Base-by-base conservation (phyloP, 2,888 invertebrate species). In the Bellardia bayeri region DNA sequence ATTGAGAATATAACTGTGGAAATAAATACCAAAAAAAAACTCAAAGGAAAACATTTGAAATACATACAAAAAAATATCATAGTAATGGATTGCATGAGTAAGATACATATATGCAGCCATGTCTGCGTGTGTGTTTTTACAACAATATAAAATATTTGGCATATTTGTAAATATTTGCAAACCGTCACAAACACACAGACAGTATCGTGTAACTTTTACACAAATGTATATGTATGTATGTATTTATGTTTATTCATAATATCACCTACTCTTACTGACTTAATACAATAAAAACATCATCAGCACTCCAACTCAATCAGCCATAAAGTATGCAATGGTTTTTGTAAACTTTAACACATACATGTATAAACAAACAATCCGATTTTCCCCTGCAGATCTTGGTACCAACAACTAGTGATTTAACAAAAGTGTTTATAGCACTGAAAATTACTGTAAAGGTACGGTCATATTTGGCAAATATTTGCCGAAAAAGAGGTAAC, bases 81-180 rank as follows among this genome's bases (percentile, higher is more conserved):
- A 68, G 16, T 14, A 14, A 45, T 42, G 45, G 4, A 23, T 13
- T 16, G 37, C n/a, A 51, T 3, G 14, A 61, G 61, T n/a, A n/a
- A n/a, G n/a, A n/a, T n/a, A n/a, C 6, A 66, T 23, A 42, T 16
- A 23, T 45, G 13, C 11, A 11, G 3, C 13, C 8, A 5, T 42
- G 42, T 42, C 0, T 16, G 8, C 11, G 42, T 64, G 2, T n/a
- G 40, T 66, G 13, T 45, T 5, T 42, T 16, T 63, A 54, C 37
- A 54, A 45, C 40, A 54, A 64, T 30, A 64, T 76, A 54, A 75
- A 74, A 82, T 69, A 82, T 82, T 82, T 82, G 82, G 69, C 75
- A 76, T 82, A 63, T 76, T 82, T 76, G 61, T 42, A 54, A 71
- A 71, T 58, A 23, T 66, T 49, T 16, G 42, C 37, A 69, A 11